Percentiles rank a stretch among this genome's conserved stretches.
phyloP scores from a whole-genome alignment of 2,113 vertebrate genomes.

The Neofelis nebulosa region DNA sequence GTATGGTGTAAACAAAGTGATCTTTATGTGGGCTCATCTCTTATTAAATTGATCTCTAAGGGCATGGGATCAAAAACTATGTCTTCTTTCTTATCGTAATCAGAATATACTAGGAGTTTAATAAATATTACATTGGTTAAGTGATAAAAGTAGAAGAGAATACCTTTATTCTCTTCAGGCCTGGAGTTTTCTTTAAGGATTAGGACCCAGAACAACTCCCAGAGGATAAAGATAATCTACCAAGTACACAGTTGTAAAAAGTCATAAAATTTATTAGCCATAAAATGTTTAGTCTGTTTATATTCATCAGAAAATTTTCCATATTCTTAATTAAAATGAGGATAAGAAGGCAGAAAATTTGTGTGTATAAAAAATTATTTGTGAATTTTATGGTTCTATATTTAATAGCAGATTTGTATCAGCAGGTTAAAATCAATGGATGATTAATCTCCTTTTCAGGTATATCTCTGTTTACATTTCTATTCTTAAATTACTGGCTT shows the following conservation, averaged over 20 bases:
- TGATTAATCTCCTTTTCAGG: neutral
- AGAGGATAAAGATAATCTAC: slow-evolving; percentile 37
- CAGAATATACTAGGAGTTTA: slow-evolving; percentile 13
- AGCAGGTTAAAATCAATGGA: neutral
- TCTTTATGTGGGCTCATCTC: neutral
- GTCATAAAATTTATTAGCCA: neutral
- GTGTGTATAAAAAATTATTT: neutral
- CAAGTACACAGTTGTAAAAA: neutral
- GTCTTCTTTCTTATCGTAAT: slow-evolving; percentile 14
- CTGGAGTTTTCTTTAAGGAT: slow-evolving; percentile 14
- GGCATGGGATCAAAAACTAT: neutral
- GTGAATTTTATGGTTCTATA: neutral
- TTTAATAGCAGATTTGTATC: slow-evolving; percentile 14
- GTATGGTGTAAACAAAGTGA: neutral
- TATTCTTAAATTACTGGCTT: neutral
- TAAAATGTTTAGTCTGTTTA: neutral
- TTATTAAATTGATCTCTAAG: slow-evolving; percentile 5
- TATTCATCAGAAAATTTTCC: neutral
- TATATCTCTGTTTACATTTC: neutral
- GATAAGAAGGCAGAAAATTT: neutral
- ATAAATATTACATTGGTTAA: neutral
- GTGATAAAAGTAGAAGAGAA: neutral
- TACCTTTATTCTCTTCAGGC: neutral
- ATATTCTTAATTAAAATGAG: neutral
- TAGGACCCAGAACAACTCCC: neutral